phyloP scores from a whole-genome alignment of 1,140 invertebrate species.

The Zaprionus davidi region DNA sequence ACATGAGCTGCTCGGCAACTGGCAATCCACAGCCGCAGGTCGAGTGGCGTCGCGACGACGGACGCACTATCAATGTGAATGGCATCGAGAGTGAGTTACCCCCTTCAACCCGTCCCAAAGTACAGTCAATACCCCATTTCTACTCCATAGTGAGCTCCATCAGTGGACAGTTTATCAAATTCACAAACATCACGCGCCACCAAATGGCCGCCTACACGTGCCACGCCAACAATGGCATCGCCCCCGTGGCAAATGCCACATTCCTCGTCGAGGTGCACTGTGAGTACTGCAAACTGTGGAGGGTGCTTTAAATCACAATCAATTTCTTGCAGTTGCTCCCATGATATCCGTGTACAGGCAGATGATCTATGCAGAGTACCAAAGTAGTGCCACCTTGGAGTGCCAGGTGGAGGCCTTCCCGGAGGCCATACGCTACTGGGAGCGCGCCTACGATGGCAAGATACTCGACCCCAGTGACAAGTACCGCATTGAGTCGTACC shows the following conservation, averaged over 20 bases:
- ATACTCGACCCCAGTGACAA: slow-evolving; percentile 89
- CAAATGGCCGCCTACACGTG: slow-evolving; percentile 95
- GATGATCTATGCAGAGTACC: slow-evolving; percentile 89
- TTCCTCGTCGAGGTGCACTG: slow-evolving; percentile 94
- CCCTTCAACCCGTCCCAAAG: not conserved
- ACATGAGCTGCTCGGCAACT: slow-evolving; percentile 90
- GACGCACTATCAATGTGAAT: slow-evolving; percentile 86
- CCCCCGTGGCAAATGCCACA: slow-evolving; percentile 91
- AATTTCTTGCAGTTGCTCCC: slow-evolving; percentile 88
- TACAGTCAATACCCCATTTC: not conserved
- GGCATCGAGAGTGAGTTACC: slow-evolving; percentile 82
- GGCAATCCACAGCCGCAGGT: slow-evolving; percentile 90
- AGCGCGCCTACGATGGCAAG: slow-evolving; percentile 89
- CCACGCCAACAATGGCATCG: slow-evolving; percentile 94
- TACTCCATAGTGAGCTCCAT: slow-evolving; percentile 86
- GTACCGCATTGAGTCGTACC: slow-evolving; percentile 88
- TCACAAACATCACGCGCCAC: slow-evolving; percentile 91
- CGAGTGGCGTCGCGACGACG: slow-evolving; percentile 90
- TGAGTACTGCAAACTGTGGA: slow-evolving; percentile 86
- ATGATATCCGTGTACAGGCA: slow-evolving; percentile 91
- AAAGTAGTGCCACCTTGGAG: slow-evolving; percentile 89
- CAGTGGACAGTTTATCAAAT: slow-evolving; percentile 90
- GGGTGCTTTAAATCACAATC: not conserved
- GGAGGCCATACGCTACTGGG: slow-evolving; percentile 94
- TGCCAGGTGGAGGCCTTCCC: slow-evolving; percentile 95